A percentile compares a stretch with the other conserved stretches of the same genome.
phyloP scores from a whole-genome alignment of 2,888 invertebrate genomes.

The Drosophila multiciliata region DNA sequence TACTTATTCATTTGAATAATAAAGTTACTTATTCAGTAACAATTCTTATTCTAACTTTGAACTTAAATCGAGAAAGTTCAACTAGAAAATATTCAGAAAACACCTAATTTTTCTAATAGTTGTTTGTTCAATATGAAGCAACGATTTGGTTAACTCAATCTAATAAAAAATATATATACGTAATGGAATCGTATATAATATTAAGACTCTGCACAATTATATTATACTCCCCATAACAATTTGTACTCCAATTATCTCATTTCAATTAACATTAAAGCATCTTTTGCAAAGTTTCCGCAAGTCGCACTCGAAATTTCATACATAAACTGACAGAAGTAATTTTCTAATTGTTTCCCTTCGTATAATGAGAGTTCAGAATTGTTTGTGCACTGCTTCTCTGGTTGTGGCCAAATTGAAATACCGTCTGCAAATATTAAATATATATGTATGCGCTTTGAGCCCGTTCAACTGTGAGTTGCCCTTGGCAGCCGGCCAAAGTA shows the following conservation, averaged over 20 bases:
- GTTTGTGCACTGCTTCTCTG: neutral
- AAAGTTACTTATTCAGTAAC: neutral
- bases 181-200: neutral
- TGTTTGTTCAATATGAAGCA: neutral
- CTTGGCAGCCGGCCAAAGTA: slow-evolving; percentile 11
- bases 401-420: neutral
- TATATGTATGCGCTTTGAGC: neutral
- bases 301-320: neutral
- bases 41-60: neutral
- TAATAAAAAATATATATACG: fast-evolving
- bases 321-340: neutral
- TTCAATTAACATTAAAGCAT: neutral
- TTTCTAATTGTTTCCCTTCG: neutral
- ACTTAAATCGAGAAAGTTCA: neutral
- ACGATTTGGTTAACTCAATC: neutral
- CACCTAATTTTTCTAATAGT: neutral
- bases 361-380: neutral
- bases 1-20: neutral
- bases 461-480: slow-evolving; percentile 16
- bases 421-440: neutral
- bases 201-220: neutral
- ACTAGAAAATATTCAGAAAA: neutral
- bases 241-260: neutral
- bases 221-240: neutral
- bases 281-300: neutral